Conservation (phyloP, 2,113 vertebrate species). For the Clarias batrachus region DNA sequence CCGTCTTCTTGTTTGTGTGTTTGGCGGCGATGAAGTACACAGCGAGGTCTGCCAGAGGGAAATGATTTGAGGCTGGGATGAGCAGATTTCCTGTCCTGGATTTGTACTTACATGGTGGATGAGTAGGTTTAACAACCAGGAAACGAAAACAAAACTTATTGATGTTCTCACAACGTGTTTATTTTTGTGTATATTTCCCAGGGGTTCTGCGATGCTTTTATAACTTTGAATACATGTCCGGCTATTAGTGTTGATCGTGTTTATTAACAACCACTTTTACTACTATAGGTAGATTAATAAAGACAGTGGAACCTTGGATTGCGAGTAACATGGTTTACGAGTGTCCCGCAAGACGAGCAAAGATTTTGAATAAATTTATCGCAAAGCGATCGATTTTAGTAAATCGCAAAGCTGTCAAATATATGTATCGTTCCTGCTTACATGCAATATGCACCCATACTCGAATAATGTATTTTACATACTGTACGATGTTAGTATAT, state of each 20-base stretch:
- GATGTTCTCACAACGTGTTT: too few species aligned
- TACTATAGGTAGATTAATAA: background rate
- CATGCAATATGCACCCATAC: background rate
- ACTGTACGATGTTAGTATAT: too few species aligned
- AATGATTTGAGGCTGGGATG: background rate
- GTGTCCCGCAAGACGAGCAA: too few species aligned
- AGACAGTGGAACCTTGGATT: too few species aligned
- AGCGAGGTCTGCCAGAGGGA: background rate
- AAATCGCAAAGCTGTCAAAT: background rate
- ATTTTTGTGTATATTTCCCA: too few species aligned
- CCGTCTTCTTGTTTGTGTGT: background rate
- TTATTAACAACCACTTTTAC: background rate
- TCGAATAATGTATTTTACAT: background rate
- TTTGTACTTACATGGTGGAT: background rate
- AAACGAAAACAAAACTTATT: background rate
- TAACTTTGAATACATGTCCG: background rate
- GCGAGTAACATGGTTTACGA: too few species aligned
- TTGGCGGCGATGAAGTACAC: background rate
- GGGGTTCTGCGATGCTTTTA: background rate
- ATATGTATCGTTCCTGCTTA: background rate
- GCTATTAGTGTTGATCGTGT: background rate
- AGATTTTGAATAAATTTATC: too few species aligned
- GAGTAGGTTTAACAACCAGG: background rate
- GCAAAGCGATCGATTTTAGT: background rate
- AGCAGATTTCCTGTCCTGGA: background rate